Percentiles rank a stretch among this genome's conserved stretches.
These are phyloP conservation scores for Anthopleura xanthogrammica DNA, from an alignment of 92 coral and sea anemone species.

Conservation along the genomic window DNA sequence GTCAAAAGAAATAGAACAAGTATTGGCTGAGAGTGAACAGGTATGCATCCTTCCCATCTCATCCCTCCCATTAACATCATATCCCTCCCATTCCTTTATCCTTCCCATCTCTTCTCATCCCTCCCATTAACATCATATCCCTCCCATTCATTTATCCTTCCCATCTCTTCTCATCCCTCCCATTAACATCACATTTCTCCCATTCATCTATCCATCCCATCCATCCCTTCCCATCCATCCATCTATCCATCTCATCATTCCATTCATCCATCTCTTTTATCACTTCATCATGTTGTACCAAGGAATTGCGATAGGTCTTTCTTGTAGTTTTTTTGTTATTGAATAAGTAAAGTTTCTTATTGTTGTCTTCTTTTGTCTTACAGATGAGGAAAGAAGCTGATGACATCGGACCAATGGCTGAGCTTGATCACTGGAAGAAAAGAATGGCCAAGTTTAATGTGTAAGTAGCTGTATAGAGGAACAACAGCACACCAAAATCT, in stretches of 20 bases:
- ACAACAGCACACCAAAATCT: no score
- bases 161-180: no score
- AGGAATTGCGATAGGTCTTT: not conserved
- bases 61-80: not conserved
- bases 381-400: slow-evolving; percentile 99
- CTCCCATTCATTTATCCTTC: no score
- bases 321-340: not conserved
- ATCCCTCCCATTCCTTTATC: not conserved
- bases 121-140: no score
- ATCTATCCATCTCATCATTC: no score
- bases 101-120: not conserved
- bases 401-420: slow-evolving; percentile 97
- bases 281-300: no score
- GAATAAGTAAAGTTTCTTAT: not conserved
- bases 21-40: slow-evolving; percentile 99
- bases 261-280: no score
- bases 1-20: slow-evolving; percentile 95
- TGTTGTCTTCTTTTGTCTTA: not conserved
- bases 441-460: slow-evolving; percentile 99
- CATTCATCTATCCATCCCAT: no score
- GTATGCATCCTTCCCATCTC: slow-evolving; percentile 30
- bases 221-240: no score
- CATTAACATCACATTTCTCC: no score
- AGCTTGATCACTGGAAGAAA: slow-evolving; percentile 98
- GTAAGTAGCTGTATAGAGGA: slow-evolving; percentile 40